These are phyloP conservation scores for Dicyema japonicum DNA, from an alignment of 1,140 invertebrate genomes.

Conservation along the genomic window DNA sequence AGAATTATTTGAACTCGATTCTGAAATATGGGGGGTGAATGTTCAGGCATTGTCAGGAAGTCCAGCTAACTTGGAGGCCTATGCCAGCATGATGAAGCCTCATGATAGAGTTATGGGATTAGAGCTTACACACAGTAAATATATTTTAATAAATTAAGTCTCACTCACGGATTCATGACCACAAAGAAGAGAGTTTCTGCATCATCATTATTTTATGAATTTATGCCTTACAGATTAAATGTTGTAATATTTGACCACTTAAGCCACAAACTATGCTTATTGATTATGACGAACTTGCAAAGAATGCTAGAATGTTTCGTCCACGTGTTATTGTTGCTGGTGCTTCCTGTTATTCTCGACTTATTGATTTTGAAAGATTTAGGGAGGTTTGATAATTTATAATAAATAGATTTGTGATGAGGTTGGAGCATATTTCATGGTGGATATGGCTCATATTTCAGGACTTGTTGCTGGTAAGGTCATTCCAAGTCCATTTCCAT, in stretches of 20 bases:
- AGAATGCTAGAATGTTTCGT: conserved; percentile 43
- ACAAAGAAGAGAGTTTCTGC: conserved; percentile 52
- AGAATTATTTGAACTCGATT: conserved; percentile 37
- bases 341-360: conserved; percentile 37
- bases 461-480: conserved; percentile 47
- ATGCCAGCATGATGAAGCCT: conserved; percentile 27
- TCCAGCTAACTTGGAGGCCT: conserved; percentile 57
- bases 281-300: conserved; percentile 48
- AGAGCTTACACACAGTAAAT: conserved; percentile 64
- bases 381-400: too few relatives aligned
- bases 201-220: conserved; percentile 74
- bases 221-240: conserved; percentile 73
- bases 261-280: conserved; percentile 44
- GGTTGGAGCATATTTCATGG: conserved; percentile 41
- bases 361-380: conserved; percentile 42
- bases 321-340: conserved; percentile 56
- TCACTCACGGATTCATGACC: conserved; percentile 55
- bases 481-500: conserved; percentile 51
- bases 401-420: conserved; percentile 49
- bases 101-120: conserved; percentile 69
- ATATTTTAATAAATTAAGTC: too few relatives aligned
- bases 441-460: conserved; percentile 62
- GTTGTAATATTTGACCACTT: conserved; percentile 25
- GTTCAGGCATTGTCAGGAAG: conserved; percentile 74
- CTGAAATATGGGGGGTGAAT: conserved; percentile 61